Evolutionary conservation across 2,888 invertebrate species (phyloP), one percentile per base, ranked within the genome.

Genomic region (Gerris lacustris): DNA sequence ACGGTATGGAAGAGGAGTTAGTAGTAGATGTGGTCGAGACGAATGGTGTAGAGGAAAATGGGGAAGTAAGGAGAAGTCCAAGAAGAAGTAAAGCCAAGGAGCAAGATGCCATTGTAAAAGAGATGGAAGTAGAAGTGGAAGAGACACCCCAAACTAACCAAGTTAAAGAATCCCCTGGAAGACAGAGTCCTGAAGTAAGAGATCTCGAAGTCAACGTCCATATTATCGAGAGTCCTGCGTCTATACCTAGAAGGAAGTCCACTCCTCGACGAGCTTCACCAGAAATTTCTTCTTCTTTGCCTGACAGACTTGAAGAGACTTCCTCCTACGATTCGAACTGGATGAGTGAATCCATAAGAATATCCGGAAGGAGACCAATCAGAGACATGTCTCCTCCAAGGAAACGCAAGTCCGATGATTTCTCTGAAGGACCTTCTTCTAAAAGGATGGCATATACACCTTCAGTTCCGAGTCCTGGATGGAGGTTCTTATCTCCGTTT

Each of bases 381-480:
- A 45, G 69, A 6, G 67, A n/a, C 44, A 18, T n/a, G 17, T 15
- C 67, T 43, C 67, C 67, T 15, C n/a, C 31, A 4, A 7, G 18
- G 44, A 71, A 71, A 45, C 43, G 71, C 9, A 69, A 69, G 64
- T 47, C 69, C 6, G 71, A 71, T 43, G 71, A 71, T 31, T 31
- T 45, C 18, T 43, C 43, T 2, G 45, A 44, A 45, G 31, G 9
- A 15, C n/a, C 44, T 18, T 44, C 67, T 2, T 44, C 31, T 15
- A 69, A 67, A 44, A 47, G 71, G 18, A 31, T 47, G n/a, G 43
- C 9, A 6, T 18, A n/a, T 45, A 69, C 68, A 5, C 69, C 69
- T 44, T 71, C 71, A 63, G 44, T 66, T 15, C 63, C 64, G 18
- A 71, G 71, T 43, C 71, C 71, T 44, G 66, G 69, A n/a, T 71